Percentiles rank a stretch among this genome's conserved stretches.
These are phyloP conservation scores for Fragariocoptes setiger DNA, from an alignment of 1,140 invertebrate species.

Conservation along the genomic window DNA sequence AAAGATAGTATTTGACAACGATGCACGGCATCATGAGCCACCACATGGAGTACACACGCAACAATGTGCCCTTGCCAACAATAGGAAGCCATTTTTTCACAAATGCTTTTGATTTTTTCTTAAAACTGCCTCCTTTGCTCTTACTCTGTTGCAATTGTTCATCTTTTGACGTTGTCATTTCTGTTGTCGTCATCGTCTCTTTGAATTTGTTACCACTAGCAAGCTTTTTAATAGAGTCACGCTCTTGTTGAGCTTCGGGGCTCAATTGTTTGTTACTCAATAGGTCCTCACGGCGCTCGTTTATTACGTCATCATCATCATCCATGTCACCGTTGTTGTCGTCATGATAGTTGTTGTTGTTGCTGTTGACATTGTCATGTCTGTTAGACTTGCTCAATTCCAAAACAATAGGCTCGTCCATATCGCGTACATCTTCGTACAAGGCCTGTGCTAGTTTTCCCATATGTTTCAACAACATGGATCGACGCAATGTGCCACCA, in stretches of 20 bases:
- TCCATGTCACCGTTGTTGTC: background rate
- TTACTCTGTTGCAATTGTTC: background rate
- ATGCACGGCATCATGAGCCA: background rate
- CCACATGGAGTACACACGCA: background rate
- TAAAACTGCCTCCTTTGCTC: background rate
- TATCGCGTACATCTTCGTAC: background rate
- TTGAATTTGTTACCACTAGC: too few relatives aligned
- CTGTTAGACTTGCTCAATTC: background rate
- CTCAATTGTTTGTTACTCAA: background rate
- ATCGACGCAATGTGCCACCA: background rate
- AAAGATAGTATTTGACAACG: background rate
- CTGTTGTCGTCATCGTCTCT: too few relatives aligned
- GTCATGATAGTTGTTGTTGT: background rate
- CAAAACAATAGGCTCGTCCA: background rate
- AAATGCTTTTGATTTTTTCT: background rate
- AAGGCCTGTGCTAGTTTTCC: background rate
- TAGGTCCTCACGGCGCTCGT: background rate
- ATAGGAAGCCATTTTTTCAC: background rate
- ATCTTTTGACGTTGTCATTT: too few relatives aligned
- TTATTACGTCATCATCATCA: background rate
- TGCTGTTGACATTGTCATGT: background rate
- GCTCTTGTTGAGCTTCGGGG: background rate
- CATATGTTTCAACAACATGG: background rate
- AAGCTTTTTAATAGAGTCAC: background rate
- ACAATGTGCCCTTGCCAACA: background rate